Conservation (phyloP, 2,888 invertebrate species). For the Tanypteryx hageni region DNA sequence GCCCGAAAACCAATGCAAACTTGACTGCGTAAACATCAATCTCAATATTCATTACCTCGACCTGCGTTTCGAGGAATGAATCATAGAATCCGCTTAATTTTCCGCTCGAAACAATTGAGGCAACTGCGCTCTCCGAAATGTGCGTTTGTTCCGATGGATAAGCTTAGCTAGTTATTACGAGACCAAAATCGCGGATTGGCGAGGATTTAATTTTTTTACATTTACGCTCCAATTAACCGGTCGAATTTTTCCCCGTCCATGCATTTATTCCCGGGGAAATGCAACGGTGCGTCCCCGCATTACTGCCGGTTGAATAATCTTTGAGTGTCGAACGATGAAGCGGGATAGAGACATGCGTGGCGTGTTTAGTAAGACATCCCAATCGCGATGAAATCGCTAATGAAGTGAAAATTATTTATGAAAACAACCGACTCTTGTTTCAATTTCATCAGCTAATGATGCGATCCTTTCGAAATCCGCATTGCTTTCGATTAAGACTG, state of each 20-base stretch:
- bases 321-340: not conserved
- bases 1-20: not conserved
- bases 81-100: slow-evolving; percentile 44
- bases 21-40: slow-evolving; percentile 24
- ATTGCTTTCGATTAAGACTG: too few species aligned
- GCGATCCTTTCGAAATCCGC: too few species aligned
- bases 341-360: not conserved
- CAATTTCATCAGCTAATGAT: too few species aligned
- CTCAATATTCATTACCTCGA: not conserved
- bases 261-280: too few species aligned
- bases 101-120: slow-evolving; percentile 50
- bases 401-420: too few species aligned
- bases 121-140: not conserved
- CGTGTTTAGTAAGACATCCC: too few species aligned
- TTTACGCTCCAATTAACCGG: not conserved
- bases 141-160: not conserved
- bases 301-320: not conserved
- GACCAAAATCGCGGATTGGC: not conserved
- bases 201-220: not conserved
- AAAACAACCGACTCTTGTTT: too few species aligned
- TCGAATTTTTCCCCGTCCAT: too few species aligned
- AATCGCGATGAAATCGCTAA: too few species aligned
- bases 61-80: slow-evolving; percentile 32
- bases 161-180: not conserved
- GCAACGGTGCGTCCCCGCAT: not conserved